Conservation (phyloP, 2,797 vertebrate genomes). For the Galagoides demidoff region DNA sequence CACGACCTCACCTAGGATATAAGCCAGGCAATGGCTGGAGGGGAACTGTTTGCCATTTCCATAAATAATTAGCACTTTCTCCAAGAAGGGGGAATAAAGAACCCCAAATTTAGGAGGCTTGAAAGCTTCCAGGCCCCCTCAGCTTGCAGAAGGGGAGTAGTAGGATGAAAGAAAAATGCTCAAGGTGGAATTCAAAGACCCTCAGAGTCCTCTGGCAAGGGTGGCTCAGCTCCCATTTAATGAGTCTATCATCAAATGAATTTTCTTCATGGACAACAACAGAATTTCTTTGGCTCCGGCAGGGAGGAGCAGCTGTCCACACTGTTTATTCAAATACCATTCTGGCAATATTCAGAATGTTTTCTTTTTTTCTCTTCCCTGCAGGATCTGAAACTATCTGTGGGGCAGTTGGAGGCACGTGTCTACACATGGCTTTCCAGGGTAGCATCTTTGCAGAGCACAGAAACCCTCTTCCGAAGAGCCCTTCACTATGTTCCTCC, state of each 20-base stretch:
- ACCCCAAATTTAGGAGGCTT: background rate
- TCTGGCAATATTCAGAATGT: constrained; percentile 32
- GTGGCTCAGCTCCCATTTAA: background rate
- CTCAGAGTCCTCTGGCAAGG: fast-evolving
- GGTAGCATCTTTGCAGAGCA: fast-evolving
- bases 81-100: background rate
- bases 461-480: background rate
- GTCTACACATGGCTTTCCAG: background rate
- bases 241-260: background rate
- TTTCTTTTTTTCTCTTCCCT: background rate
- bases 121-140: background rate
- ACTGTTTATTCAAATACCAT: constrained; percentile 50
- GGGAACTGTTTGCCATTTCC: background rate
- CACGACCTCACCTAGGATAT: background rate
- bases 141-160: background rate
- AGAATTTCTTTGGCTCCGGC: constrained; percentile 14
- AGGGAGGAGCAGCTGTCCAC: constrained; percentile 61
- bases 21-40: background rate
- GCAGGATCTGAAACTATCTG: constrained; percentile 2
- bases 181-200: background rate
- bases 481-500: fast-evolving
- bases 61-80: background rate
- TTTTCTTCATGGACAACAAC: constrained; percentile 35
- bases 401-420: background rate
- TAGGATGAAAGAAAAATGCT: background rate